phyloP scores from a whole-genome alignment of 2,113 vertebrate species.

The Gallinago jamesoni region DNA sequence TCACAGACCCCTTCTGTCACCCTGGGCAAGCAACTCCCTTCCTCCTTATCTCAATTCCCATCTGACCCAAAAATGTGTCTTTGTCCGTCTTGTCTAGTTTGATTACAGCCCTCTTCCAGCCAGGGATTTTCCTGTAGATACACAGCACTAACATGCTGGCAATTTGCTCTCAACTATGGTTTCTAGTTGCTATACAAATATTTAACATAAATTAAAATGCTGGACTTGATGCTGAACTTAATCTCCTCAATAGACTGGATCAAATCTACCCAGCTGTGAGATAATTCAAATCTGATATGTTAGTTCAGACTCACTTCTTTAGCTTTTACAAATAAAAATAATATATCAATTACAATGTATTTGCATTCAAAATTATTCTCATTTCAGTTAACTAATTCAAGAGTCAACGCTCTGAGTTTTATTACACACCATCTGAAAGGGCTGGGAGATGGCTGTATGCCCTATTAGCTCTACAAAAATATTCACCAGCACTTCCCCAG shows the following conservation, averaged over 20 bases:
- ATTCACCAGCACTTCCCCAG: neutral
- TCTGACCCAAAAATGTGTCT: neutral
- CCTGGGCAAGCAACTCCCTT: neutral
- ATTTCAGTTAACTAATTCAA: neutral
- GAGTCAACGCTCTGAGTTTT: neutral
- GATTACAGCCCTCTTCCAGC: neutral
- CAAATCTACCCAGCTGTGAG: neutral
- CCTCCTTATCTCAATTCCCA: neutral
- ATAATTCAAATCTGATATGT: neutral
- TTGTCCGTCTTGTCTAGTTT: neutral
- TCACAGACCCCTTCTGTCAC: neutral
- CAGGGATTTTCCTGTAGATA: neutral
- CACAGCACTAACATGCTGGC: neutral
- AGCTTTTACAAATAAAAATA: conserved; percentile 18
- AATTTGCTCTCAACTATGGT: neutral
- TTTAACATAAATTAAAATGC: conserved; percentile 22
- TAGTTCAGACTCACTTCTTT: neutral
- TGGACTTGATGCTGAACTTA: neutral
- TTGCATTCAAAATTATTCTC: neutral
- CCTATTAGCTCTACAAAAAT: neutral
- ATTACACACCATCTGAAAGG: neutral
- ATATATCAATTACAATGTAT: neutral
- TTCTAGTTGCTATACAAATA: conserved; percentile 18
- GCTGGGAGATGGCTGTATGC: neutral
- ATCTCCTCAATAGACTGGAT: neutral